Conservation (phyloP, 1,140 invertebrate species). For the Caerostris darwini region DNA sequence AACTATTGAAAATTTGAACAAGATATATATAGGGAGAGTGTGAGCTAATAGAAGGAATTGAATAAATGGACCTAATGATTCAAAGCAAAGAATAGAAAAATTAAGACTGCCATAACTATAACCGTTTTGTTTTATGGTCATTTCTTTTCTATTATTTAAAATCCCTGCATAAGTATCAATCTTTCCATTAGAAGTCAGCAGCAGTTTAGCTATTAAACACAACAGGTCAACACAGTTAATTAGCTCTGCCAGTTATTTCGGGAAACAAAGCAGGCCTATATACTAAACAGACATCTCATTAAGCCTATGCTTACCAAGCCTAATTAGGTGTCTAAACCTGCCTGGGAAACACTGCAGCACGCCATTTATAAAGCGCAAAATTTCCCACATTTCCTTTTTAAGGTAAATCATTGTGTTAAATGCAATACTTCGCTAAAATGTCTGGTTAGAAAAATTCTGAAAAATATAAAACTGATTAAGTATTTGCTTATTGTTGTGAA, state of each 20-base stretch:
- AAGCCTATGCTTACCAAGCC: neutral
- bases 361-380: neutral
- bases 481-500: no score
- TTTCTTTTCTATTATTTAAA: neutral
- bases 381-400: neutral
- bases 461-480: no score
- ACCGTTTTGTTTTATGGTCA: no score
- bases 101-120: no score
- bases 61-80: no score
- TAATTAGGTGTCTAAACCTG: constrained; percentile 11
- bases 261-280: constrained; percentile 1
- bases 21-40: no score
- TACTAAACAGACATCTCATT: constrained; percentile 40
- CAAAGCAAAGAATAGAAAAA: no score
- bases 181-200: neutral
- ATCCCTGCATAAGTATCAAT: neutral
- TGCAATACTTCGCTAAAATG: neutral
- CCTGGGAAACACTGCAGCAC: neutral
- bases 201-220: neutral
- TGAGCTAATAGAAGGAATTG: no score
- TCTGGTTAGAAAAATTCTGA: no score
- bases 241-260: neutral
- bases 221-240: constrained; percentile 10
- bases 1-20: no score
- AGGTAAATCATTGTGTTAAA: neutral